Percentiles rank a stretch among this genome's conserved stretches.
These are phyloP conservation scores for Hippoglossus stenolepis DNA, from an alignment of 2,113 vertebrate genomes.

Conservation along the genomic window DNA sequence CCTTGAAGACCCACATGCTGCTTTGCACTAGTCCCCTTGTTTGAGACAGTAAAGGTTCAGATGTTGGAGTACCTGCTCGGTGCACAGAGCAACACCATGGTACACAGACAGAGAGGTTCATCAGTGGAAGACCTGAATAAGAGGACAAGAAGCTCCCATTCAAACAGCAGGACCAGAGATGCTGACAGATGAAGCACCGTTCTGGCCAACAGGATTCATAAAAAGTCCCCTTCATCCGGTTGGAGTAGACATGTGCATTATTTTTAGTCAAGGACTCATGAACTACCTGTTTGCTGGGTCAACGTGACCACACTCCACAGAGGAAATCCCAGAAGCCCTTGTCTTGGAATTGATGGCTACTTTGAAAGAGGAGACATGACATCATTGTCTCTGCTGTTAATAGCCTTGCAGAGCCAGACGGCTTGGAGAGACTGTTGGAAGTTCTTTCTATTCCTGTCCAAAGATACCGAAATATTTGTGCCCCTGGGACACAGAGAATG, in stretches of 20 bases:
- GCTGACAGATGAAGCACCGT: slow-evolving; percentile 2
- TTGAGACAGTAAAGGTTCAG: slow-evolving; percentile 26
- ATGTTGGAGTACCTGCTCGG: slow-evolving; percentile 41
- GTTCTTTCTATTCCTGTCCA: slow-evolving; percentile 4
- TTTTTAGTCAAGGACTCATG: neutral
- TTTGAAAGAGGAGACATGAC: slow-evolving; percentile 24
- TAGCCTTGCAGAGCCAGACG: neutral
- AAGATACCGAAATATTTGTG: neutral
- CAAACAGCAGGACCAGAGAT: slow-evolving; percentile 8
- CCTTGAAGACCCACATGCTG: slow-evolving; percentile 17
- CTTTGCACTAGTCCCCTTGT: slow-evolving; percentile 27
- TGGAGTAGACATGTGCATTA: neutral
- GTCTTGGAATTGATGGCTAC: slow-evolving; percentile 43
- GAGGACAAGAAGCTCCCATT: slow-evolving; percentile 25
- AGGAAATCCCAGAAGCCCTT: slow-evolving; percentile 58
- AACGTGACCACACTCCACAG: neutral
- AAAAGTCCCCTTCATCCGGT: neutral
- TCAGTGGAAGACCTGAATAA: slow-evolving; percentile 51
- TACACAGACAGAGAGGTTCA: slow-evolving; percentile 18
- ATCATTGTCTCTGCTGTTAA: slow-evolving; percentile 18
- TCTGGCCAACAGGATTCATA: neutral
- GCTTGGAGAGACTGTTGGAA: neutral
- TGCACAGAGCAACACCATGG: slow-evolving; percentile 26
- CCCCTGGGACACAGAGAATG: neutral
- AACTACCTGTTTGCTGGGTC: neutral